These are phyloP conservation scores for Ormyrus labotus DNA, from an alignment of 2,888 invertebrate species.

Conservation along the genomic window DNA sequence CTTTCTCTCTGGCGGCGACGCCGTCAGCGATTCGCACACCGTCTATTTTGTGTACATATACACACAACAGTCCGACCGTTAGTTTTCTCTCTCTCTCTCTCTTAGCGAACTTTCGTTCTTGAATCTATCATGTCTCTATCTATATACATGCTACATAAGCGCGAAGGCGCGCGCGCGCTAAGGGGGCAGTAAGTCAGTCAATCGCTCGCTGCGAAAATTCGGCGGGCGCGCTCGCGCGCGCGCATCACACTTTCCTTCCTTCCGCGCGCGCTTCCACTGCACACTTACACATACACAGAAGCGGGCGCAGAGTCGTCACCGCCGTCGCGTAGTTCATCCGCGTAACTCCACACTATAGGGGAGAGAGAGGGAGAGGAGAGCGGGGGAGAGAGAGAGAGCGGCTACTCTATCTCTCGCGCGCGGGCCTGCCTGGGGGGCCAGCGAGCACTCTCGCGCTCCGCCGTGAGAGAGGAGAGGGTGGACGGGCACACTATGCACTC, in stretches of 20 bases:
- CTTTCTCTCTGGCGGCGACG: slow-evolving; percentile 1
- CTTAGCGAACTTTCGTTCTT: too few relatives aligned
- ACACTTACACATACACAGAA: too few relatives aligned
- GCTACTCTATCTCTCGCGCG: neutral
- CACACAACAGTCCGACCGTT: too few relatives aligned
- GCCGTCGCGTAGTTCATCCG: too few relatives aligned
- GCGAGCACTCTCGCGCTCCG: too few relatives aligned
- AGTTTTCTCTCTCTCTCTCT: neutral
- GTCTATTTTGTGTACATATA: neutral
- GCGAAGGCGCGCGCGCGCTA: neutral
- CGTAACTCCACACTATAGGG: too few relatives aligned
- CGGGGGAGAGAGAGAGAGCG: neutral
- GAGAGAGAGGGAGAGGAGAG: neutral
- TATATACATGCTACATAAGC: neutral
- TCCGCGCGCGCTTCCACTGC: slow-evolving; percentile 20
- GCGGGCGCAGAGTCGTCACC: too few relatives aligned
- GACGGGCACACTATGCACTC: too few relatives aligned
- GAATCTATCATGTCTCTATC: too few relatives aligned
- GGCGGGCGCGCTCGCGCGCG: neutral
- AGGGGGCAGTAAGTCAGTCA: slow-evolving; percentile 14
- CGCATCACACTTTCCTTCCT: neutral
- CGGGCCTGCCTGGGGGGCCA: neutral
- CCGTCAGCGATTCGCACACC: neutral
- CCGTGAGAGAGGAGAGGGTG: too few relatives aligned
- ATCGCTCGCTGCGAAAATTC: slow-evolving; percentile 47